Conservation (phyloP, 1,140 invertebrate species). For the Trachymyrmex septentrionalis region DNA sequence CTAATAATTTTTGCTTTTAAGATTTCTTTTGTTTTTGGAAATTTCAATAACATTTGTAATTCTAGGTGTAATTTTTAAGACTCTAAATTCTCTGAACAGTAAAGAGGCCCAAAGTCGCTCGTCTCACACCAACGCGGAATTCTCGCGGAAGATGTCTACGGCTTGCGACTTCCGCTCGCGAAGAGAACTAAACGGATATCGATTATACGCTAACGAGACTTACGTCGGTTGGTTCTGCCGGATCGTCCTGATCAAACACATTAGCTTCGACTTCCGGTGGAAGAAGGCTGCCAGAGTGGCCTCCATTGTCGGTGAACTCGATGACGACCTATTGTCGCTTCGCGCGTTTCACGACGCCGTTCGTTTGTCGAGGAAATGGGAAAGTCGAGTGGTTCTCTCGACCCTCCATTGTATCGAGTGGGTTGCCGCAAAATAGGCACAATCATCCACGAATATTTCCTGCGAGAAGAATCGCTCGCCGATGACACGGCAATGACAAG, state of each 20-base stretch:
- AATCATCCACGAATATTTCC: conserved; percentile 69
- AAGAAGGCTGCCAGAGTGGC: conserved; percentile 64
- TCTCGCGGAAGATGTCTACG: conserved; percentile 17
- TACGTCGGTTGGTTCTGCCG: conserved; percentile 34
- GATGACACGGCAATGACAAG: conserved; percentile 19
- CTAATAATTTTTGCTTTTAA: neutral
- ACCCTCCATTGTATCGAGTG: conserved; percentile 65
- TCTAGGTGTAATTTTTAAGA: neutral
- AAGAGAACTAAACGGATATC: conserved; percentile 73
- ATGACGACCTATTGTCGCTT: conserved; percentile 72
- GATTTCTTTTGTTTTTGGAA: neutral
- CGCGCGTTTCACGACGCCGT: conserved; percentile 46
- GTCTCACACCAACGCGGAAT: neutral
- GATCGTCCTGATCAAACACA: conserved; percentile 78
- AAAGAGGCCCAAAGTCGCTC: neutral
- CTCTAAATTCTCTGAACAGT: neutral
- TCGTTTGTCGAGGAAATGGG: conserved; percentile 77
- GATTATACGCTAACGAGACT: conserved; percentile 67
- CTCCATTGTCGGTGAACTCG: conserved; percentile 51
- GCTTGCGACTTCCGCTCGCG: neutral
- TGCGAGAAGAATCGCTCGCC: conserved; percentile 46
- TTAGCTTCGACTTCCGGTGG: conserved; percentile 74
- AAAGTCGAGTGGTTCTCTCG: conserved; percentile 75
- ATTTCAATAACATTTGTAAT: neutral
- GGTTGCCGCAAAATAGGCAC: conserved; percentile 49